These are phyloP conservation scores for Diachasmimorpha longicaudata DNA, from an alignment of 1,140 invertebrate species.

Conservation along the genomic window DNA sequence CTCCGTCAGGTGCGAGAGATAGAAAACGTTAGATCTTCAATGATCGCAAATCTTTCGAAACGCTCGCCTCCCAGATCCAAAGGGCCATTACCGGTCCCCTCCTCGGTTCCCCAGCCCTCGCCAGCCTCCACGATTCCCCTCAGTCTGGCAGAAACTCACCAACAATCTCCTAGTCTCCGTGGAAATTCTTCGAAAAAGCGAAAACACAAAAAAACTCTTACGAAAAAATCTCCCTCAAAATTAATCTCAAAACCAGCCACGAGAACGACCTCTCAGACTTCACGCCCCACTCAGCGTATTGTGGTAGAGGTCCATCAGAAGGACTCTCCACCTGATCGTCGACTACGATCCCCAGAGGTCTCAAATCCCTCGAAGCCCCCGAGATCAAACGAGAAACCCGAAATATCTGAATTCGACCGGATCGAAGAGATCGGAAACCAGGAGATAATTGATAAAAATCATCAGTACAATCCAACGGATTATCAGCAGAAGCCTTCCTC, in stretches of 20 bases:
- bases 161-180: not conserved
- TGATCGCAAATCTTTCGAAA: conserved; percentile 41
- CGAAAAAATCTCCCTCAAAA: conserved; percentile 37
- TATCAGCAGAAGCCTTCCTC: conserved; percentile 43
- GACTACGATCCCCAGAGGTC: not conserved
- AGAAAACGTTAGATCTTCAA: conserved; percentile 59
- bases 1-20: conserved; percentile 56
- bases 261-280: conserved; percentile 9
- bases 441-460: conserved; percentile 22
- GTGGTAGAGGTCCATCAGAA: conserved; percentile 1
- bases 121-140: not conserved
- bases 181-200: conserved; percentile 16
- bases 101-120: not conserved
- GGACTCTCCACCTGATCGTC: not conserved
- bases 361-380: not conserved
- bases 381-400: not conserved
- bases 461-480: conserved; percentile 53
- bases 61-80: not conserved
- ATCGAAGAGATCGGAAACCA: not conserved
- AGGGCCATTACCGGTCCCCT: not conserved
- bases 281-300: not conserved
- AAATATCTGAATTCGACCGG: not conserved
- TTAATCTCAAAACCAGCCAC: conserved; percentile 28
- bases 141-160: not conserved
- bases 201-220: conserved; percentile 17